Base-by-base conservation (phyloP, 2,797 vertebrate genomes). In the Oreonectes daqikongensis region DNA sequence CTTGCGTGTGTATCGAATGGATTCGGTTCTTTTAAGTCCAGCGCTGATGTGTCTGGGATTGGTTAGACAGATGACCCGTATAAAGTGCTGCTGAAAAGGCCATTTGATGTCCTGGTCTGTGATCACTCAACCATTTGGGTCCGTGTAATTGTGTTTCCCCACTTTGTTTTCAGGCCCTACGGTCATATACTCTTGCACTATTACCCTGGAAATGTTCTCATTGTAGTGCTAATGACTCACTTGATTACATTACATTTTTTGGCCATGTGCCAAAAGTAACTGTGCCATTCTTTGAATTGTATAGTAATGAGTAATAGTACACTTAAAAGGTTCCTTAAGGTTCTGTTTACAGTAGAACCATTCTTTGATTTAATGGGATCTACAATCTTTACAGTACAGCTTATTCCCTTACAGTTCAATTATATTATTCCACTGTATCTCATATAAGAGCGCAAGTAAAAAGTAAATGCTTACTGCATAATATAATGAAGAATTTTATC, bases 61-160 rank as follows among this genome's bases (percentile, higher is more conserved):
- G 90, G 90, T 91, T 92, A 89, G 89, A 90, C 87, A 90, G 88
- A 90, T 93, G 91, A 92, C 91, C 89, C 26, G 83, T 86, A 87
- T 87, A 84, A 87, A 88, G 28, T 46, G 63, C 69, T 86, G 87
- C 85, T 53, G 77, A 85, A 88, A 81, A 80, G 83, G 72, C 30
- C 65, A 81, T 81, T 81, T 79, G 79, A 82, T 79, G 79, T 79
- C 79, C 78, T 61, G 10, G 20, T 78, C 87, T 90, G 88, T 92
- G 90, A 92, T 91, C 87, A 68, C 79, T 91, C 88, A 90, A 90
- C 91, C 91, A 91, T 92, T 92, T 91, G 91, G 84, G 71, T 85
- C 84, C 82, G 84, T 89, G 88, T 88, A 78, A 66, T 81, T 79
- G 87, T 87, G 84, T 53, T 77, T 76, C 32, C 68, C 35, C 80